phyloP scores from a whole-genome alignment of 2,113 vertebrate genomes.

The Heterotilapia buettikoferi region DNA sequence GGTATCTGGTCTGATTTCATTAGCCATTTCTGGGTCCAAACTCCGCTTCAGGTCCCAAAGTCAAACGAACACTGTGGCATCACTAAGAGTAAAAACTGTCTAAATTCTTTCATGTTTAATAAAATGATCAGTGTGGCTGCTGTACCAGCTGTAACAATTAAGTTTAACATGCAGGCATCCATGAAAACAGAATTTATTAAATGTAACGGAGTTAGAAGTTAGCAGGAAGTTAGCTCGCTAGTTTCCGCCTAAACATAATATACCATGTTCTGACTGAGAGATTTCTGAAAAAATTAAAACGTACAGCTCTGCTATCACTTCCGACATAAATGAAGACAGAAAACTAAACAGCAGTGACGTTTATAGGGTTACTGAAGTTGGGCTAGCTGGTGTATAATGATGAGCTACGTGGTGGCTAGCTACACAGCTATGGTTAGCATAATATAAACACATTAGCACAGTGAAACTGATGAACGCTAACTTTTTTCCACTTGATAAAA shows the following conservation, averaged over 20 bases:
- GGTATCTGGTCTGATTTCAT: neutral
- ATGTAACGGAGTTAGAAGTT: neutral
- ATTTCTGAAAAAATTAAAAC: neutral
- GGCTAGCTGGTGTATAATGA: neutral
- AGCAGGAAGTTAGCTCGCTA: neutral
- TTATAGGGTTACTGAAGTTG: neutral
- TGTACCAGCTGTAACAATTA: neutral
- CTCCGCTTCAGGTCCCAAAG: accelerated
- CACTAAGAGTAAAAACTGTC: neutral
- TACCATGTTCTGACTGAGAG: accelerated
- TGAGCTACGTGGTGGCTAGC: neutral
- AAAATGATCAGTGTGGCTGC: neutral
- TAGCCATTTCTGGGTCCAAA: accelerated
- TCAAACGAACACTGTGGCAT: neutral
- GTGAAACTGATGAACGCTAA: neutral
- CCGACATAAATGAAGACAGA: accelerated
- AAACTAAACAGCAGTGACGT: neutral
- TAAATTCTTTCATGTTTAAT: neutral
- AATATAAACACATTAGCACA: neutral
- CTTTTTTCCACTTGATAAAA: neutral
- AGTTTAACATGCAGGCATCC: neutral
- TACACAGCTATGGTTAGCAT: neutral
- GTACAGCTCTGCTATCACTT: neutral
- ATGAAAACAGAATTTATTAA: neutral
- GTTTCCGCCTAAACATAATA: neutral